A percentile compares a stretch with the other conserved stretches of the same genome.
Evolutionary conservation across 2,113 vertebrate genomes (phyloP).

Genomic region (Trochalopteron elliotii): DNA sequence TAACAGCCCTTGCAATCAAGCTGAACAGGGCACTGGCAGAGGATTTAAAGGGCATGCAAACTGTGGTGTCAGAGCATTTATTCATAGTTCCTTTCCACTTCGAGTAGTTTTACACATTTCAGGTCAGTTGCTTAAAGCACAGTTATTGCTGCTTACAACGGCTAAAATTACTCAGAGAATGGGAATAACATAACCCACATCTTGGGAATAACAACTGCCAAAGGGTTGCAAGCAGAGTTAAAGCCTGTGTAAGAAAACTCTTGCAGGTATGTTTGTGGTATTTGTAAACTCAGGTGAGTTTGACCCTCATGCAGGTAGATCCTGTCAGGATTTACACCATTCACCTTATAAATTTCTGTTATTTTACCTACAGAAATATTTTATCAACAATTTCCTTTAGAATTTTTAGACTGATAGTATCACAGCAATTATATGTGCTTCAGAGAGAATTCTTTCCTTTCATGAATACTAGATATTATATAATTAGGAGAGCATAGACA

Average conservation of each 20-base stretch:
- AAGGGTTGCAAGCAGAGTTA: not conserved
- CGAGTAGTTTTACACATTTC: not conserved
- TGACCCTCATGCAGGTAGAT: not conserved
- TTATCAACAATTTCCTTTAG: not conserved
- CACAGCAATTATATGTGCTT: not conserved
- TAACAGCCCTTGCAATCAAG: not conserved
- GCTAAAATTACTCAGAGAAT: not conserved
- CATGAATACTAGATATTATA: not conserved
- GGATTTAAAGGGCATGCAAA: not conserved
- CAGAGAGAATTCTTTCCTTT: not conserved
- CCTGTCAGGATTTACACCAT: not conserved
- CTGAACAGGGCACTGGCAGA: not conserved
- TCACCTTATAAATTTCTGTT: not conserved
- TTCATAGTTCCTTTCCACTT: not conserved
- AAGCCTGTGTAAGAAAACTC: not conserved
- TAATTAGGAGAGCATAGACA: not conserved
- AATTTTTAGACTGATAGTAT: not conserved
- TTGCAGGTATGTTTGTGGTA: not conserved
- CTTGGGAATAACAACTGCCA: not conserved
- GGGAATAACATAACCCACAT: not conserved
- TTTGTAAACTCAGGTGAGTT: not conserved
- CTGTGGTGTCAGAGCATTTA: not conserved
- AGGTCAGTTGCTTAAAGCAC: conserved; percentile 6
- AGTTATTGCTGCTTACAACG: not conserved
- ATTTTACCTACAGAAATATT: not conserved